phyloP scores from a whole-genome alignment of 37 sponge, comb jelly and placozoan genomes.

The Beroe ovata region DNA sequence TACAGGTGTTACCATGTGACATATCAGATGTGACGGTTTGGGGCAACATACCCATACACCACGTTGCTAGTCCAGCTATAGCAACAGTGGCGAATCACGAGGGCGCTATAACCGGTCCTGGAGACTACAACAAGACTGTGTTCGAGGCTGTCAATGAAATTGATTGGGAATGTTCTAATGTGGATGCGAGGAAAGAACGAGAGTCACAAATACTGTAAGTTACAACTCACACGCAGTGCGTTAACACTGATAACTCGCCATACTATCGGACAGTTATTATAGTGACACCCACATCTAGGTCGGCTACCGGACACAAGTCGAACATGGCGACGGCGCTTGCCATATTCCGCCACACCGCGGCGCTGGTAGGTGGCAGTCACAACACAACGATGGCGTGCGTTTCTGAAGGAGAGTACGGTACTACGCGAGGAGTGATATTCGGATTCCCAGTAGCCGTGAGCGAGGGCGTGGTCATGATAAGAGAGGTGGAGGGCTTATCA shows the following conservation, averaged over 20 bases:
- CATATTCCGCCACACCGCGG: not conserved
- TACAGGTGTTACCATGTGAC: slow-evolving; percentile 23
- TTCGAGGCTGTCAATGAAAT: slow-evolving; percentile 31
- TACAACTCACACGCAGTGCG: too few relatives aligned
- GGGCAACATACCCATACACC: slow-evolving; percentile 52
- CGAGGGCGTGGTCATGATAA: slow-evolving; percentile 27
- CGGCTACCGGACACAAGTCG: not conserved
- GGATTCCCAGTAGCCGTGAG: slow-evolving; percentile 39
- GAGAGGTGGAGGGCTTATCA: not conserved
- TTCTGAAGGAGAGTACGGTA: slow-evolving; percentile 4
- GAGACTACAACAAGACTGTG: slow-evolving; percentile 9
- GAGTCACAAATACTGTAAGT: slow-evolving; percentile 12
- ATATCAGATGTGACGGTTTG: slow-evolving; percentile 29
- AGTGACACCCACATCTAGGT: too few relatives aligned
- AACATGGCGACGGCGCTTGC: slow-evolving; percentile 43
- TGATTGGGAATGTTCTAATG: slow-evolving; percentile 30
- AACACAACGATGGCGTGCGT: slow-evolving; percentile 12
- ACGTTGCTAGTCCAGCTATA: slow-evolving; percentile 19
- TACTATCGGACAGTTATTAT: too few relatives aligned
- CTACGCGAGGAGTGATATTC: not conserved
- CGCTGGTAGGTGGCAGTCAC: not conserved
- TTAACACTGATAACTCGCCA: not conserved
- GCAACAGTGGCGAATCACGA: slow-evolving; percentile 36
- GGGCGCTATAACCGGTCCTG: slow-evolving; percentile 48
- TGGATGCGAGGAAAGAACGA: not conserved